Conservation (phyloP, 2,888 invertebrate genomes). For the Melieria picta region DNA sequence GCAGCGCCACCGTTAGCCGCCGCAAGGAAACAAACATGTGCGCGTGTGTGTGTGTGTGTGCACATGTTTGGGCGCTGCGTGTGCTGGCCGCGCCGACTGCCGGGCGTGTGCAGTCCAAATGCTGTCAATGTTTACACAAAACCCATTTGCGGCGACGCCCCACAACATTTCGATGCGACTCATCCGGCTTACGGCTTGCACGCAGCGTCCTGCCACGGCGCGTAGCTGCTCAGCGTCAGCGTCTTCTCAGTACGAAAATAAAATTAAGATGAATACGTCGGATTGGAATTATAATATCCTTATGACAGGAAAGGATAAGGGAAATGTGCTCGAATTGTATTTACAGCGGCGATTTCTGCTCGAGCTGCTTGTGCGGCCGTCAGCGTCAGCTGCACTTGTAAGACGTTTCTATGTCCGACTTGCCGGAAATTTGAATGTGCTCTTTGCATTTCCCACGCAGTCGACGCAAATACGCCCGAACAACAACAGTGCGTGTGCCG, state of each 20-base stretch:
- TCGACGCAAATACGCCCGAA: slow-evolving; percentile 38
- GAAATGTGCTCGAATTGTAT: slow-evolving; percentile 50
- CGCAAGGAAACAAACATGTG: too few species aligned
- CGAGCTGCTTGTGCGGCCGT: slow-evolving; percentile 3
- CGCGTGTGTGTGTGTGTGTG: too few species aligned
- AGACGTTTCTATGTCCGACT: slow-evolving; percentile 36
- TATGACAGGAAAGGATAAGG: slow-evolving; percentile 50
- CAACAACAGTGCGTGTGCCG: too few species aligned
- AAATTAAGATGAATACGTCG: slow-evolving; percentile 50
- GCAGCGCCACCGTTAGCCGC: too few species aligned
- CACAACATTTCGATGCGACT: slow-evolving; percentile 7
- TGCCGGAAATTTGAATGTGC: slow-evolving; percentile 47
- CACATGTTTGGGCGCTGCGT: background rate
- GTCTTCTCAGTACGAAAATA: slow-evolving; percentile 37
- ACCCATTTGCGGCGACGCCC: slow-evolving; percentile 36
- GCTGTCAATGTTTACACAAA: slow-evolving; percentile 55
- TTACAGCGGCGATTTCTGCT: slow-evolving; percentile 41
- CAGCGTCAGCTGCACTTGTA: slow-evolving; percentile 25
- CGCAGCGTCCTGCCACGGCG: background rate
- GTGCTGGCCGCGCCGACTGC: background rate
- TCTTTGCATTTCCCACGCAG: slow-evolving; percentile 44
- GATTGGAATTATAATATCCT: slow-evolving; percentile 51
- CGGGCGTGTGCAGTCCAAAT: slow-evolving; percentile 46
- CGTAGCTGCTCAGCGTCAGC: background rate
- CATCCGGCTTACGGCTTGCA: slow-evolving; percentile 7